Evolutionary conservation across 2,113 vertebrate species (phyloP).

Genomic region (Synodontis membranacea): DNA sequence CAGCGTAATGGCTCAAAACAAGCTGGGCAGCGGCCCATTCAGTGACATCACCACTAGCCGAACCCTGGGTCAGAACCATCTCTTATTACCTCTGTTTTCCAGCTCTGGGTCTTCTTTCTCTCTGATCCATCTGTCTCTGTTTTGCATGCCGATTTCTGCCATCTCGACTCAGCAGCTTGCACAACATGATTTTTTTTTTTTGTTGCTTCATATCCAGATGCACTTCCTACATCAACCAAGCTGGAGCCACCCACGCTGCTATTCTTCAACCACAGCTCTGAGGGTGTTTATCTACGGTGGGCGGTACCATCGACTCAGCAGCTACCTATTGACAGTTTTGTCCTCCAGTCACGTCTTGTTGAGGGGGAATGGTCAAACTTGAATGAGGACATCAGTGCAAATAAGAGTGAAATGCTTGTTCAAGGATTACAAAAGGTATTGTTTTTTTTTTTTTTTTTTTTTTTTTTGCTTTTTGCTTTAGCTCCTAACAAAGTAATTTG

Average conservation of each 20-base stretch:
- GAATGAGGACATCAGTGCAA: slow-evolving; percentile 78
- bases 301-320: slow-evolving; percentile 68
- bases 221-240: slow-evolving; percentile 61
- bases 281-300: slow-evolving; percentile 85
- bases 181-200: slow-evolving; percentile 1
- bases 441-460: not conserved
- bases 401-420: slow-evolving; percentile 78
- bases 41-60: slow-evolving; percentile 79
- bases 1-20: slow-evolving; percentile 89
- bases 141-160: not conserved
- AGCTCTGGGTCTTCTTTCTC: not conserved
- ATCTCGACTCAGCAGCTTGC: not conserved
- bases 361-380: slow-evolving; percentile 82
- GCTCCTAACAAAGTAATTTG: not conserved
- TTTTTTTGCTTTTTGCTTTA: not conserved
- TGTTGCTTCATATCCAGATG: slow-evolving; percentile 64
- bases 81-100: not conserved
- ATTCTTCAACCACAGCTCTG: slow-evolving; percentile 72
- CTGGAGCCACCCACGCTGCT: slow-evolving; percentile 79
- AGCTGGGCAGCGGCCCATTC: slow-evolving; percentile 89
- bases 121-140: slow-evolving; percentile 20
- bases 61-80: slow-evolving; percentile 78
- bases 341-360: slow-evolving; percentile 81
- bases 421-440: slow-evolving; percentile 87
- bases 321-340: slow-evolving; percentile 74